Percentiles rank a stretch among this genome's conserved stretches.
Conservation (phyloP, 2,888 invertebrate species). For the Cantharis nigra region DNA sequence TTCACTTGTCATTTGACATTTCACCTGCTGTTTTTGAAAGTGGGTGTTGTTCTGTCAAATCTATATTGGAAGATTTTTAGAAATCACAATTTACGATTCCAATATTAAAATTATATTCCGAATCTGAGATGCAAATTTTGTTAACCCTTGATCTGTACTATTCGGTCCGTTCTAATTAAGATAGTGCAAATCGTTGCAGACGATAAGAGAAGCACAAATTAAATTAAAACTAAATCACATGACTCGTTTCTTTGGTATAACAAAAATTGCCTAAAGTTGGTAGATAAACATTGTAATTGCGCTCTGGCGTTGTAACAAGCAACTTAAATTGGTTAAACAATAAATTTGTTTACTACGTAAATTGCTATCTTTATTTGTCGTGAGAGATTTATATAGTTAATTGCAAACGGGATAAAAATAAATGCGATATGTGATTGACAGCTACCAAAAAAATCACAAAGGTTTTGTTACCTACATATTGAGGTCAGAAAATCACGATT, state of each 20-base stretch:
- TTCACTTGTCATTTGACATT: constrained; percentile 15
- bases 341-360: neutral
- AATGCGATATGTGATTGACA: neutral
- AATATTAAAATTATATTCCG: neutral
- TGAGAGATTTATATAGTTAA: neutral
- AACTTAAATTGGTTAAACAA: neutral
- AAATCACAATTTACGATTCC: neutral
- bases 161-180: no score
- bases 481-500: constrained; percentile 42
- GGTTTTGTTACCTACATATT: constrained; percentile 46
- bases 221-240: neutral
- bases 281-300: constrained; percentile 4
- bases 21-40: constrained; percentile 5
- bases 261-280: constrained; percentile 5
- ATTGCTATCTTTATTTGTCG: neutral
- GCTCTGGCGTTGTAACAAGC: constrained; percentile 1
- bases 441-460: constrained; percentile 42
- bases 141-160: neutral
- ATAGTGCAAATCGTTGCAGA: neutral
- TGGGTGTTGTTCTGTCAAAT: neutral
- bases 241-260: neutral
- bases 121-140: neutral
- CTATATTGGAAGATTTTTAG: neutral
- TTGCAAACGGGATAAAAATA: neutral
- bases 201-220: neutral